Conservation (phyloP, 2,888 invertebrate species). For the Alloscopus bannaensis region DNA sequence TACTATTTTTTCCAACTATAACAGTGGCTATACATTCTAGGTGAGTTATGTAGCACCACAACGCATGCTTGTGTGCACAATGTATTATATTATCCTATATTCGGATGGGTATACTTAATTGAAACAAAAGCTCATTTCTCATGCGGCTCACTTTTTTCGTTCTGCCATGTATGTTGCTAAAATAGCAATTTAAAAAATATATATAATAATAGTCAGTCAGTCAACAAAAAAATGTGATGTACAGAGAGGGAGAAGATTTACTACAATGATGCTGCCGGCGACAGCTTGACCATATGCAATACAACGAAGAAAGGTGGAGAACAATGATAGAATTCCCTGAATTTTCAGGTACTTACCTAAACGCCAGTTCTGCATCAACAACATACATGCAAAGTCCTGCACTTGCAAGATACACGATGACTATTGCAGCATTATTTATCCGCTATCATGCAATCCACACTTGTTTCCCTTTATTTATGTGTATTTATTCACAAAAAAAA, state of each 20-base stretch:
- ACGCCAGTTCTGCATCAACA: constrained; percentile 35
- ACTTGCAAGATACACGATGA: constrained; percentile 17
- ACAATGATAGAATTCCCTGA: constrained; percentile 62
- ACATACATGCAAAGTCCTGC: background rate
- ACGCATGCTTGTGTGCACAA: too few species aligned
- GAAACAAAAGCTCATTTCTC: constrained; percentile 41
- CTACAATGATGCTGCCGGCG: constrained; percentile 57
- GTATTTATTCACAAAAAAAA: constrained; percentile 21
- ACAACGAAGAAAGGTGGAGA: constrained; percentile 47
- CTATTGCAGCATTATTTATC: too few species aligned
- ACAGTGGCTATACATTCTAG: too few species aligned
- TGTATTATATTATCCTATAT: constrained; percentile 38
- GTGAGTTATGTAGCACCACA: too few species aligned
- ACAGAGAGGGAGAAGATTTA: constrained; percentile 43
- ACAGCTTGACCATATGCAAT: constrained; percentile 63
- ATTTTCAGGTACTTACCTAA: constrained; percentile 63
- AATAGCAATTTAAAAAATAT: constrained; percentile 39
- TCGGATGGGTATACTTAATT: constrained; percentile 27
- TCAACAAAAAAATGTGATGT: constrained; percentile 39
- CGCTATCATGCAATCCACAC: constrained; percentile 36
- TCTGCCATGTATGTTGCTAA: constrained; percentile 20
- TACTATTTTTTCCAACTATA: constrained; percentile 35
- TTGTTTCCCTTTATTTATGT: constrained; percentile 16
- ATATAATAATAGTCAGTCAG: constrained; percentile 40
- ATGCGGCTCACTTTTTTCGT: constrained; percentile 13